Percentiles rank a stretch among this genome's conserved stretches.
phyloP scores from a whole-genome alignment of 2,888 invertebrate genomes.

The Ferrisia virgata region DNA sequence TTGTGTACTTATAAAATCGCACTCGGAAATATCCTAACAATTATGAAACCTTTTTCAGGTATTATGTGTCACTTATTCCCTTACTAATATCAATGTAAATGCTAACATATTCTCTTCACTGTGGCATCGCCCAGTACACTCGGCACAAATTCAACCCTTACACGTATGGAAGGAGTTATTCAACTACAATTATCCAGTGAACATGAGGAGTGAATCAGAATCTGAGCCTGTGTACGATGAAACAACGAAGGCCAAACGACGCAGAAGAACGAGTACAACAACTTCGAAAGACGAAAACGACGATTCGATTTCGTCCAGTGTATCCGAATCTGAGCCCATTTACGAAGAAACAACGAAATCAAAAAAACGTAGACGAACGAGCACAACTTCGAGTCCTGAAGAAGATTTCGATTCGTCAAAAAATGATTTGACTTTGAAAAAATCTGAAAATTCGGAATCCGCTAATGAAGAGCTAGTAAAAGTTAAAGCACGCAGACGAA shows the following conservation, averaged over 20 bases:
- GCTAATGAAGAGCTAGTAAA: background rate
- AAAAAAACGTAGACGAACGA: background rate
- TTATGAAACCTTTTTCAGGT: constrained; percentile 12
- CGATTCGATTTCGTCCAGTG: background rate
- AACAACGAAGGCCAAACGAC: background rate
- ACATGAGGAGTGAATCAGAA: background rate
- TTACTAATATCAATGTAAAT: background rate
- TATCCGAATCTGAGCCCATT: background rate
- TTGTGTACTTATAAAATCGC: background rate
- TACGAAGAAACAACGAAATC: background rate
- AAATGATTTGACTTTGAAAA: too few species aligned
- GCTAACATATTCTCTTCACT: background rate
- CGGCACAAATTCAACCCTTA: background rate
- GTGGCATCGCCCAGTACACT: background rate
- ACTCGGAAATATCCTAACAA: background rate
- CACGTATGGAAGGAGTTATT: background rate
- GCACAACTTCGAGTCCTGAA: background rate
- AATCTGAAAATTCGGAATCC: background rate
- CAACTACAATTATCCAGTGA: background rate
- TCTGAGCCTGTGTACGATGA: background rate
- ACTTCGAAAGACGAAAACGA: background rate
- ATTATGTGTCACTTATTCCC: background rate
- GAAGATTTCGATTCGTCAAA: background rate
- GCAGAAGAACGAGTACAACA: background rate
- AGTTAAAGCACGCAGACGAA: background rate